These are phyloP conservation scores for Tridacna gigas DNA, from an alignment of 2,888 invertebrate genomes.

Conservation along the genomic window DNA sequence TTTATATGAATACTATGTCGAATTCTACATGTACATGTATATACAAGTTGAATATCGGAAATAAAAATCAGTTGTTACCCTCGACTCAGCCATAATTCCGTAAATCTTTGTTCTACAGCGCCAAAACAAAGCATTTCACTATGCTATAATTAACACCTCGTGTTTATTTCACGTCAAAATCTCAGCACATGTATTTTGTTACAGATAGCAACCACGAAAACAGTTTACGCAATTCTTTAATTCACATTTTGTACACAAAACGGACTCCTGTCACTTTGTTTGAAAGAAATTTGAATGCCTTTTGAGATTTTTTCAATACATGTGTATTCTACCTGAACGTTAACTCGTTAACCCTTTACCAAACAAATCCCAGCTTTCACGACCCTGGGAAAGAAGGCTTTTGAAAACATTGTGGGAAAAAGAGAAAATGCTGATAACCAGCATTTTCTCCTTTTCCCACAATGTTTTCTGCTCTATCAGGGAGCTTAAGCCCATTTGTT, in stretches of 20 bases:
- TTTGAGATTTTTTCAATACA: constrained; percentile 4
- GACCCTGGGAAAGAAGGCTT: too few species aligned
- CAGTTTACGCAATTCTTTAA: constrained; percentile 15
- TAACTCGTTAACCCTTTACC: too few species aligned
- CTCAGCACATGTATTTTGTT: neutral
- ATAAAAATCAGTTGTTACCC: neutral
- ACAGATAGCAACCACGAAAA: constrained; percentile 9
- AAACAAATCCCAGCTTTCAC: too few species aligned
- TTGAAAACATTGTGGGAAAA: too few species aligned
- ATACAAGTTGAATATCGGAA: constrained; percentile 10
- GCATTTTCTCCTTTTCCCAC: too few species aligned
- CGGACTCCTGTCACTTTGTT: constrained; percentile 7
- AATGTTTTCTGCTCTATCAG: too few species aligned
- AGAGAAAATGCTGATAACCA: too few species aligned
- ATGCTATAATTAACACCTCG: neutral
- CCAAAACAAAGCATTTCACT: neutral
- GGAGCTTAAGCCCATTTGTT: too few species aligned
- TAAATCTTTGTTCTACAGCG: neutral
- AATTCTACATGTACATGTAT: constrained; percentile 16
- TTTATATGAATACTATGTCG: neutral
- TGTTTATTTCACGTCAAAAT: neutral
- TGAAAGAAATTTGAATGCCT: constrained; percentile 18
- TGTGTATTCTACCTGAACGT: constrained; percentile 20
- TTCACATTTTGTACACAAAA: constrained; percentile 18
- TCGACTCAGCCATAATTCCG: neutral